phyloP scores from a whole-genome alignment of 2,888 invertebrate species.

The Apotomis turbidana region DNA sequence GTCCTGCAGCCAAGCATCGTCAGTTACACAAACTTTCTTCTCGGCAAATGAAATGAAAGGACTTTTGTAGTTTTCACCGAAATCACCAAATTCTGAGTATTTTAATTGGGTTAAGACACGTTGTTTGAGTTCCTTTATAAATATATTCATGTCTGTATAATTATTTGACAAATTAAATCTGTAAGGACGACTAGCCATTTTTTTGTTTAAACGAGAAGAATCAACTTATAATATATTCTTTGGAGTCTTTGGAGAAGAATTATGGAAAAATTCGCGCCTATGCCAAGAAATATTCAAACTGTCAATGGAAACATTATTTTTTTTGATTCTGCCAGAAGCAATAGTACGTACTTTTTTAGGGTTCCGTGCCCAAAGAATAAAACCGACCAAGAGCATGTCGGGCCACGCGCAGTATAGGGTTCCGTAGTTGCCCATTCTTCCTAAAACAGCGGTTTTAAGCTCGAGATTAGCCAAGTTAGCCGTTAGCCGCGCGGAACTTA shows the following conservation, averaged over 20 bases:
- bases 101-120: constrained; percentile 57
- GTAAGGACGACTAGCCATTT: constrained; percentile 55
- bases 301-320: not conserved
- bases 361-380: no score
- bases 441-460: no score
- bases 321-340: no score
- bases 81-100: constrained; percentile 48
- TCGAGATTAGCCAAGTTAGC: no score
- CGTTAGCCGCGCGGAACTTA: no score
- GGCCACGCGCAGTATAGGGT: no score
- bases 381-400: no score
- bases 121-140: constrained; percentile 62
- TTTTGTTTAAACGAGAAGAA: not conserved
- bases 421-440: no score
- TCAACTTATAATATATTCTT: no score
- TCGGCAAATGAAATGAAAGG: constrained; percentile 65
- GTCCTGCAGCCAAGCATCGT: constrained; percentile 62
- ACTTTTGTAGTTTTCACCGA: constrained; percentile 43
- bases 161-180: constrained; percentile 59
- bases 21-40: constrained; percentile 49
- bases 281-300: no score
- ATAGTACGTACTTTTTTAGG: no score
- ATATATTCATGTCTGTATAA: constrained; percentile 62
- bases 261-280: not conserved
- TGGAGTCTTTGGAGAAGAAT: no score